phyloP scores from a whole-genome alignment of 1,140 invertebrate genomes.

The Lutraria rhynchaena region DNA sequence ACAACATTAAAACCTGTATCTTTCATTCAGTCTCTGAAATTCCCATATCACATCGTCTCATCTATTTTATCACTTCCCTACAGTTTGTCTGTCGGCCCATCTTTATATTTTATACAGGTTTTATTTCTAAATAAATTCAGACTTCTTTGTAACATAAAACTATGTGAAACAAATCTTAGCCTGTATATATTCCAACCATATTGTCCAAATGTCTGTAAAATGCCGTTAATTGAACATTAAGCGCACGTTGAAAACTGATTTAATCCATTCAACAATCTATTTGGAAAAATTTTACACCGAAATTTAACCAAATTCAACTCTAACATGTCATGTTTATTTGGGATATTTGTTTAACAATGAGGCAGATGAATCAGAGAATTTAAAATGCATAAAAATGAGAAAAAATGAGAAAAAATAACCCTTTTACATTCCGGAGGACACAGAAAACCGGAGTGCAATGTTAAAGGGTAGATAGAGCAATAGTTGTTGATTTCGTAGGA shows the following conservation, averaged over 20 bases:
- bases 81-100: conserved; percentile 15
- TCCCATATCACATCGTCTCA: neutral
- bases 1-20: too few relatives aligned
- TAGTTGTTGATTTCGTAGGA: too few relatives aligned
- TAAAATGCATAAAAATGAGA: too few relatives aligned
- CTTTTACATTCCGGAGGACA: too few relatives aligned
- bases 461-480: too few relatives aligned
- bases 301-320: neutral
- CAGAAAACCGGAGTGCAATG: too few relatives aligned
- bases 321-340: conserved; percentile 1
- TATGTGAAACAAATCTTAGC: neutral
- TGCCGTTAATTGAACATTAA: conserved; percentile 3
- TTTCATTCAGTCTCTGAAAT: too few relatives aligned
- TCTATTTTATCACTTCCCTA: conserved; percentile 2
- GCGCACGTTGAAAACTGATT: neutral
- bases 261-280: too few relatives aligned
- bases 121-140: conserved; percentile 34
- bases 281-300: neutral
- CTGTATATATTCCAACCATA: neutral
- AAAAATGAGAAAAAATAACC: too few relatives aligned
- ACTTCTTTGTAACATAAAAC: conserved; percentile 20
- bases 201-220: conserved; percentile 1
- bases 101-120: conserved; percentile 19
- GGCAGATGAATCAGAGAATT: too few relatives aligned
- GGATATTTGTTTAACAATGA: neutral